Evolutionary conservation across 2,888 invertebrate species (phyloP).

Genomic region (Drosophila helvetica): DNA sequence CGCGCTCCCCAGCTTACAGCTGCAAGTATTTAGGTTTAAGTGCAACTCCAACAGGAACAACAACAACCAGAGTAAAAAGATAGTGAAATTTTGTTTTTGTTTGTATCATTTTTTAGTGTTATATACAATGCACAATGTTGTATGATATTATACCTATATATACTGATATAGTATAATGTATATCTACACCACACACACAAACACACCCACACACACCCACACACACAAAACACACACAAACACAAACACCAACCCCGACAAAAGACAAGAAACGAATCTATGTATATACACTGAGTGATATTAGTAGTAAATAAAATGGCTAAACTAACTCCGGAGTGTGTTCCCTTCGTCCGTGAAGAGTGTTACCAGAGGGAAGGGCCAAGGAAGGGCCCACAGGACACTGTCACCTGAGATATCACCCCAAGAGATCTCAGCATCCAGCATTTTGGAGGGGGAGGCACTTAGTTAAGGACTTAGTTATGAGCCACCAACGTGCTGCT

Average conservation of each 20-base stretch:
- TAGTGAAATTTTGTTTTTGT: constrained; percentile 63
- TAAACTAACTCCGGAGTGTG: constrained; percentile 65
- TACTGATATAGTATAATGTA: constrained; percentile 30
- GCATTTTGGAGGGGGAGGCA: no score
- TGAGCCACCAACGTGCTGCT: no score
- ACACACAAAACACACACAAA: constrained; percentile 16
- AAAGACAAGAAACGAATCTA: constrained; percentile 51
- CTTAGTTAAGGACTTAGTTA: no score
- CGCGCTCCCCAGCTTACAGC: constrained; percentile 40
- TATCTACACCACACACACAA: constrained; percentile 17
- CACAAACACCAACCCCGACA: constrained; percentile 19
- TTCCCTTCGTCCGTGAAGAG: not conserved
- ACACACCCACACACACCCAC: constrained; percentile 3
- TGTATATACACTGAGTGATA: constrained; percentile 80
- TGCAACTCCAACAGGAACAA: constrained; percentile 57
- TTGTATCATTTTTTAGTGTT: constrained; percentile 69
- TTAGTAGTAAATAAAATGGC: constrained; percentile 78
- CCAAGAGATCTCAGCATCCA: no score
- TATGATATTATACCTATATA: constrained; percentile 40
- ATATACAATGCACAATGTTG: constrained; percentile 60
- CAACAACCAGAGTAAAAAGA: constrained; percentile 37
- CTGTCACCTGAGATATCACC: no score
- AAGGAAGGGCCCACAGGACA: no score
- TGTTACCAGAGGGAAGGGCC: no score
- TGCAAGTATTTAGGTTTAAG: constrained; percentile 73